Conservation (phyloP, 2,888 invertebrate species). For the Drosophila nigricruria region DNA sequence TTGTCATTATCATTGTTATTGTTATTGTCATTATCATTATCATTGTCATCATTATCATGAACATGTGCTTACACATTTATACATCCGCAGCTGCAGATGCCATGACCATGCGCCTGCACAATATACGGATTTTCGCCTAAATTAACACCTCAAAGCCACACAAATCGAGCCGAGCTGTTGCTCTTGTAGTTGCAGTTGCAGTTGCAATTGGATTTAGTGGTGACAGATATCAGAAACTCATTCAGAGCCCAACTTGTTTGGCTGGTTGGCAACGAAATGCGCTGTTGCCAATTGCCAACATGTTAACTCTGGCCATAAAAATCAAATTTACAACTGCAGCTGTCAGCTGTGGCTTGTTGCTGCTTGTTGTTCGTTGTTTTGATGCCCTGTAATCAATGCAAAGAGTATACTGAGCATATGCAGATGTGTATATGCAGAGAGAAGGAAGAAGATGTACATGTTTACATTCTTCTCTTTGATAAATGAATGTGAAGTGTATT, state of each 20-base stretch:
- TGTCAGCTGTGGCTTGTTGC: slow-evolving; percentile 55
- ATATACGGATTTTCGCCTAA: slow-evolving; percentile 43
- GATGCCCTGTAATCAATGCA: background rate
- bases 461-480: background rate
- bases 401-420: background rate
- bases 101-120: slow-evolving; percentile 40
- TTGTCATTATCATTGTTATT: background rate
- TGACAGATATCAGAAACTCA: slow-evolving; percentile 70
- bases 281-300: slow-evolving; percentile 70
- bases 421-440: background rate
- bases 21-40: background rate
- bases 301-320: slow-evolving; percentile 73
- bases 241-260: slow-evolving; percentile 60
- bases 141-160: slow-evolving; percentile 72
- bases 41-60: background rate
- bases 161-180: slow-evolving; percentile 23
- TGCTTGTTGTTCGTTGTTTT: slow-evolving; percentile 25
- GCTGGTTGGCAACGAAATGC: slow-evolving; percentile 44
- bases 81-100: slow-evolving; percentile 39
- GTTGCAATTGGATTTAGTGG: slow-evolving; percentile 58
- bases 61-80: background rate
- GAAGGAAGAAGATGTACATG: too few species aligned
- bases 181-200: slow-evolving; percentile 32
- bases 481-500: background rate
- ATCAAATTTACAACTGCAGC: slow-evolving; percentile 78